A percentile compares a stretch with the other conserved stretches of the same genome.
These are phyloP conservation scores for Dusona sp. DNA, from an alignment of 2,888 invertebrate genomes.

Conservation along the genomic window DNA sequence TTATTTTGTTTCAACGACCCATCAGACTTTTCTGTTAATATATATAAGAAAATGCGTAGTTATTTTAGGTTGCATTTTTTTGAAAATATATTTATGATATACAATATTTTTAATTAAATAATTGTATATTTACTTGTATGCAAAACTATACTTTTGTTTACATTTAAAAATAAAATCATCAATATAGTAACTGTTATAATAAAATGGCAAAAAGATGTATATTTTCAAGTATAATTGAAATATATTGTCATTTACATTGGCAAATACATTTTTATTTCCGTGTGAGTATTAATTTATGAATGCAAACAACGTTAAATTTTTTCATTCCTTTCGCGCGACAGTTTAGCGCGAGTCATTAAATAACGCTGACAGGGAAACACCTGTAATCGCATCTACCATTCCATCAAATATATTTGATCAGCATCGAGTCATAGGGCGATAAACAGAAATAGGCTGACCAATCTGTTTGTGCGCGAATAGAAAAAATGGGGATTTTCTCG, in stretches of 20 bases:
- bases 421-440: not conserved
- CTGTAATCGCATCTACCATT: conserved; percentile 10
- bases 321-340: not conserved
- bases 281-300: not conserved
- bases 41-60: too few relatives aligned
- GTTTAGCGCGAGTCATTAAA: conserved; percentile 19
- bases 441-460: not conserved
- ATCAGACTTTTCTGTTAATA: not conserved
- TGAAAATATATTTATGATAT: not conserved
- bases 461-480: not conserved
- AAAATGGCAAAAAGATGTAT: too few relatives aligned
- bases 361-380: conserved; percentile 10
- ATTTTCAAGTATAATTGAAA: too few relatives aligned
- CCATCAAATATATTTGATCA: conserved; percentile 7
- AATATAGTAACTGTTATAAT: too few relatives aligned
- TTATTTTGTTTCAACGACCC: not conserved
- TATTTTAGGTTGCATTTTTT: too few relatives aligned
- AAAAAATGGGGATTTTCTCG: not conserved
- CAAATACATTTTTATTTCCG: too few relatives aligned
- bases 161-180: too few relatives aligned
- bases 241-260: too few relatives aligned
- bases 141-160: too few relatives aligned
- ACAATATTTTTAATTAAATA: too few relatives aligned
- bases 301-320: not conserved
- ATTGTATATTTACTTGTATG: too few relatives aligned